These are phyloP conservation scores for Oncopeltus fasciatus DNA, from an alignment of 1,140 invertebrate species.

Conservation along the genomic window DNA sequence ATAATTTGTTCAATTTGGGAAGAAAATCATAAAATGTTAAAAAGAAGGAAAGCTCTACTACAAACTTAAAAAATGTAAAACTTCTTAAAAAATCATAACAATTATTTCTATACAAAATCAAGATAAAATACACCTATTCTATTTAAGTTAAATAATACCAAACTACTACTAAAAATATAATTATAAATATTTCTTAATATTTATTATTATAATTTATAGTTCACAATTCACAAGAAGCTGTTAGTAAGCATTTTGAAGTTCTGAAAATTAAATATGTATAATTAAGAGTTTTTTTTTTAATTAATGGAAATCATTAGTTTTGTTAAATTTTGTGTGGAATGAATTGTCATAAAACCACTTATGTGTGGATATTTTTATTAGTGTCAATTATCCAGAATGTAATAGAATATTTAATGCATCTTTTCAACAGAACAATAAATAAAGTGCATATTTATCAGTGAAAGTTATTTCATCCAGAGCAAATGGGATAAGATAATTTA, in stretches of 20 bases:
- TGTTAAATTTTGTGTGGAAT: too few species aligned
- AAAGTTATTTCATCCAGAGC: too few species aligned
- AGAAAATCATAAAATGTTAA: conserved; percentile 5
- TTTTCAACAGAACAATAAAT: too few species aligned
- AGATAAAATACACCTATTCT: background rate
- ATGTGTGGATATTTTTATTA: too few species aligned
- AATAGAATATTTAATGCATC: too few species aligned
- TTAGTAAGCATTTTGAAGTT: background rate
- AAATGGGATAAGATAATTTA: too few species aligned
- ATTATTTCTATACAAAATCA: background rate
- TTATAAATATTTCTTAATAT: background rate
- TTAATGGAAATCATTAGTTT: too few species aligned
- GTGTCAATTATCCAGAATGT: too few species aligned
- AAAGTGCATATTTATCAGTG: too few species aligned
- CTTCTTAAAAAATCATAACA: background rate
- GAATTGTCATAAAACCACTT: too few species aligned
- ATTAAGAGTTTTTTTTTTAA: too few species aligned
- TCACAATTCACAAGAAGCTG: background rate
- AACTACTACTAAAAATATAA: background rate
- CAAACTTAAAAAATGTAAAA: conserved; percentile 6
- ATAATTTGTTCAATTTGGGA: conserved; percentile 12
- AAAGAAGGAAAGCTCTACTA: conserved; percentile 7
- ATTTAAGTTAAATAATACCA: background rate
- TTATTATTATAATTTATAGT: background rate
- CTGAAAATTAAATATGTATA: background rate